phyloP scores from a whole-genome alignment of 1,140 invertebrate genomes.

The Eupristina koningsbergeri region DNA sequence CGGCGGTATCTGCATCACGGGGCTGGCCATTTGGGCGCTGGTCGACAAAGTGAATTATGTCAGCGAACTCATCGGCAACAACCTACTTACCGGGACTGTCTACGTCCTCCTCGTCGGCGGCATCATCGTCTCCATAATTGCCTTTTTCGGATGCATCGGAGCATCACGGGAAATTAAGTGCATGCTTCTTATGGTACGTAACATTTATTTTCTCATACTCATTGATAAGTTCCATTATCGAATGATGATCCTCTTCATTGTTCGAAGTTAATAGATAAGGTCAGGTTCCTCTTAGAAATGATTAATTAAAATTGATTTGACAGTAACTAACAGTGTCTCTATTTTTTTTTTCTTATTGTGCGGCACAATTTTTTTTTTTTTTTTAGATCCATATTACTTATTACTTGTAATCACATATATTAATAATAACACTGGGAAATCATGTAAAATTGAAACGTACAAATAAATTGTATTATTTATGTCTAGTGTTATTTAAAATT shows the following conservation, averaged over 20 bases:
- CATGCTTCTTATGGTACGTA: conserved; percentile 86
- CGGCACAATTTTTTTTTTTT: too few species aligned
- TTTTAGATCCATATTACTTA: too few species aligned
- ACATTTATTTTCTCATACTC: neutral
- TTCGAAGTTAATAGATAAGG: neutral
- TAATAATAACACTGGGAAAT: too few species aligned
- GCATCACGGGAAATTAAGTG: conserved; percentile 91
- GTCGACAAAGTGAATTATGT: conserved; percentile 85
- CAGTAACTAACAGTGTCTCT: neutral
- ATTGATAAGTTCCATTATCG: neutral
- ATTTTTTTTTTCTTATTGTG: too few species aligned
- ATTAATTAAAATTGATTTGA: too few species aligned
- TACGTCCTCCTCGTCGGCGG: conserved; percentile 88
- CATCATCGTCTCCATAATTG: conserved; percentile 82
- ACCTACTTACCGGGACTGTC: conserved; percentile 86
- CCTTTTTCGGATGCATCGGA: conserved; percentile 89
- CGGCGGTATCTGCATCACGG: conserved; percentile 83
- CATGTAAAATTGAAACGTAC: too few species aligned
- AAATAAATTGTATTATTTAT: too few species aligned
- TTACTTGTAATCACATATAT: too few species aligned
- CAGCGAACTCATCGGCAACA: conserved; percentile 85
- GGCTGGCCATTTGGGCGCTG: conserved; percentile 86
- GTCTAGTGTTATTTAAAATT: too few species aligned
- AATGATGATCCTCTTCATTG: neutral
- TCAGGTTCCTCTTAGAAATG: neutral